phyloP scores from a whole-genome alignment of 2,113 vertebrate species.

The Nothocercus nigrocapillus region DNA sequence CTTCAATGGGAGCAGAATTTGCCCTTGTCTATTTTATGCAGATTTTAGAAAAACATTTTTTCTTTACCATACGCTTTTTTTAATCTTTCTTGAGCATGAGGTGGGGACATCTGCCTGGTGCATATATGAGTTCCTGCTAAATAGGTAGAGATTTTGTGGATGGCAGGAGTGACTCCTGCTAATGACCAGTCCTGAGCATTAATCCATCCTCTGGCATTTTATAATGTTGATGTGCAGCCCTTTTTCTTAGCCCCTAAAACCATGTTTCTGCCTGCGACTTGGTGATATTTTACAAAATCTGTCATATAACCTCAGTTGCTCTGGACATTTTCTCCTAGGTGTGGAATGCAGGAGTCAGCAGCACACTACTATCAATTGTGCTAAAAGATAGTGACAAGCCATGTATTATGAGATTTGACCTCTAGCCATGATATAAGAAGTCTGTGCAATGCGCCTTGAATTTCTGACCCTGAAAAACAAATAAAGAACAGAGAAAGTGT shows the following conservation, averaged over 20 bases:
- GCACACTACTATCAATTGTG: conserved; percentile 64
- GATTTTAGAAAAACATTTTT: not conserved
- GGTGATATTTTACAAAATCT: conserved; percentile 54
- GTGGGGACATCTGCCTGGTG: not conserved
- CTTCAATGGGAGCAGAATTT: not conserved
- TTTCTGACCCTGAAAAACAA: conserved; percentile 71
- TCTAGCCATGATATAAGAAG: conserved; percentile 53
- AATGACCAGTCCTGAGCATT: not conserved
- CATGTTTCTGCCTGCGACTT: conserved; percentile 52
- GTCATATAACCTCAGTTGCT: conserved; percentile 59
- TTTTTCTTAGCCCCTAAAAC: conserved; percentile 43
- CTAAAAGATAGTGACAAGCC: conserved; percentile 73
- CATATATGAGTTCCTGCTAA: not conserved
- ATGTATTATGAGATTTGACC: conserved; percentile 68
- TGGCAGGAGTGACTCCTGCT: not conserved
- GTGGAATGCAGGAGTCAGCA: conserved; percentile 67
- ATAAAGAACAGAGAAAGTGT: conserved; percentile 63
- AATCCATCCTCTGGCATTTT: conserved; percentile 23
- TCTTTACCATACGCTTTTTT: not conserved
- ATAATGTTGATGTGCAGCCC: conserved; percentile 42
- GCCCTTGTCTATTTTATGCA: not conserved
- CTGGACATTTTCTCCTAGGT: conserved; percentile 56
- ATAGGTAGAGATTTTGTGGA: not conserved
- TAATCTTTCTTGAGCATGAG: not conserved
- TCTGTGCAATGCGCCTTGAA: conserved; percentile 55